Evolutionary conservation across 2,888 invertebrate genomes (phyloP).

Genomic region (Abscondita cerata): DNA sequence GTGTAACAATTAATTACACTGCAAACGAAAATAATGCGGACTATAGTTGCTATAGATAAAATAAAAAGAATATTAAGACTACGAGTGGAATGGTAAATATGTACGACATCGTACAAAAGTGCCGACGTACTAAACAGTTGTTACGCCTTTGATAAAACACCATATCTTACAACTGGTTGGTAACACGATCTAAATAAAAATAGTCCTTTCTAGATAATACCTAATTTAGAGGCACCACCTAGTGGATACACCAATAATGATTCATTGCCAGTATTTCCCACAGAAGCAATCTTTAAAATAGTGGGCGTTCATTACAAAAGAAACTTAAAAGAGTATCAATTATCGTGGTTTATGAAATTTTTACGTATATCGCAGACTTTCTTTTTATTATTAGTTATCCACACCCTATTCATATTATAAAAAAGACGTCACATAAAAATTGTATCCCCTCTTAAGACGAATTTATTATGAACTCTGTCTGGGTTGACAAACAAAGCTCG

Average conservation of each 20-base stretch:
- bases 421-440: no score
- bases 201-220: constrained; percentile 9
- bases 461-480: background rate
- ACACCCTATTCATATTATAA: constrained; percentile 13
- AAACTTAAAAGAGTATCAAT: background rate
- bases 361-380: no score
- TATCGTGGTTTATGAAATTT: no score
- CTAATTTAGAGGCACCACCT: constrained; percentile 10
- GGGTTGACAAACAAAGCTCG: constrained; percentile 5
- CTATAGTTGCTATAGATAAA: no score
- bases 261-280: background rate
- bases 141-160: constrained; percentile 8
- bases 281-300: background rate
- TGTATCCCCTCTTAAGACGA: constrained; percentile 10
- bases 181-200: constrained; percentile 5
- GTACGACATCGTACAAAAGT: no score
- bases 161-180: constrained; percentile 10
- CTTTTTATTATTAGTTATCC: background rate
- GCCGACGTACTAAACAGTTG: background rate
- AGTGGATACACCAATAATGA: constrained; percentile 9
- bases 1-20: no score
- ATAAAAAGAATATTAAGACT: no score
- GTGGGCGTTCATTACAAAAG: background rate
- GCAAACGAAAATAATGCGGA: no score
- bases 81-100: no score